Percentiles rank a stretch among this genome's conserved stretches.
Evolutionary conservation across 2,888 invertebrate species (phyloP).

Genomic region (Arrhopalites spinosus): DNA sequence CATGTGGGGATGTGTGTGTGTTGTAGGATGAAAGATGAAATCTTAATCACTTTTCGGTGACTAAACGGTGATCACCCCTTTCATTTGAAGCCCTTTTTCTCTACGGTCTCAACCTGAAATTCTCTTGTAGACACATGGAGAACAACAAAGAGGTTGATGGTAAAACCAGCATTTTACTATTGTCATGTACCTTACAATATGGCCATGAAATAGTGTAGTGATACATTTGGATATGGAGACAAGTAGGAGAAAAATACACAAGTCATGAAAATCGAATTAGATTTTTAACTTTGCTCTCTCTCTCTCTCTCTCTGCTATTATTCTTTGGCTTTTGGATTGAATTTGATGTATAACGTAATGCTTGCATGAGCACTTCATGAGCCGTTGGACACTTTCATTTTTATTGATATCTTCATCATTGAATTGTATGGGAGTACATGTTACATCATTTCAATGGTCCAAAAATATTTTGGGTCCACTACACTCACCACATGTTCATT

Average conservation of each 20-base stretch:
- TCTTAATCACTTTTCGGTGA: conserved; percentile 45
- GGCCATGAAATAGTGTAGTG: no score
- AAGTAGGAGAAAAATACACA: conserved; percentile 39
- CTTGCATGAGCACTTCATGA: conserved; percentile 50
- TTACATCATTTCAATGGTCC: no score
- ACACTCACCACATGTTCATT: conserved; percentile 46
- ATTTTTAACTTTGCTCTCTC: conserved; percentile 31
- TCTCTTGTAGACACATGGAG: neutral
- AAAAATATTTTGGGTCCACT: neutral
- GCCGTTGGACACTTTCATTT: conserved; percentile 45
- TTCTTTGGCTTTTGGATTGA: no score
- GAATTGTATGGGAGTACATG: neutral
- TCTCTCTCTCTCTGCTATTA: conserved; percentile 7
- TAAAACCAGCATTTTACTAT: no score
- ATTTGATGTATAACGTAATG: no score
- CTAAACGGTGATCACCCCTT: conserved; percentile 52
- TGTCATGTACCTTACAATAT: no score
- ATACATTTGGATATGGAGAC: no score
- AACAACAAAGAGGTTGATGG: no score
- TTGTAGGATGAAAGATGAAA: conserved; percentile 29
- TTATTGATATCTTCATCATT: conserved; percentile 43
- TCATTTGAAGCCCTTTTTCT: neutral
- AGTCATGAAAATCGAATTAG: conserved; percentile 52
- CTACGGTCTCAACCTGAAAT: no score
- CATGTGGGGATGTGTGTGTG: conserved; percentile 44